Percentiles rank a stretch among this genome's conserved stretches.
Evolutionary conservation across 2,797 vertebrate species (phyloP).

Genomic region (Phrynocephalus guinanensis): DNA sequence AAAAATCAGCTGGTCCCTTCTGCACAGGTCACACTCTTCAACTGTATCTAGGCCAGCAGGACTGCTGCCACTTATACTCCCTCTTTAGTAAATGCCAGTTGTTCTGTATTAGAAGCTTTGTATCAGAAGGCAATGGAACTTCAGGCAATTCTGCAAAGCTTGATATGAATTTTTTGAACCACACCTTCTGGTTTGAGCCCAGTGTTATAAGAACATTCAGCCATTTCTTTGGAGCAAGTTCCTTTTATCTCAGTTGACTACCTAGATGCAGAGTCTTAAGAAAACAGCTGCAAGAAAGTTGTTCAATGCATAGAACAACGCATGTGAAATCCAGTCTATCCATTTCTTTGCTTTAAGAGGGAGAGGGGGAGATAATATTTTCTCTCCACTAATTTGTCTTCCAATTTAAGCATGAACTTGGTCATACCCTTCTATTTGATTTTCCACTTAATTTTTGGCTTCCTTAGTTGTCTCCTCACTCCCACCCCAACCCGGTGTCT

Average conservation of each 20-base stretch:
- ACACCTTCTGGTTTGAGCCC: not conserved
- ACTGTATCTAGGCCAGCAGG: not conserved
- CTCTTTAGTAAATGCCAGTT: no score
- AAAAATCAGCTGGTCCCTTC: no score
- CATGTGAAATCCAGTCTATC: not conserved
- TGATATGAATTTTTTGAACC: not conserved
- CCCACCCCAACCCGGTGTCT: slow-evolving; percentile 1
- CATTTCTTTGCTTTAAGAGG: not conserved
- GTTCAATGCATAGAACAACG: not conserved
- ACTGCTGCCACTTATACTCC: not conserved
- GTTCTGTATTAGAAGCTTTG: not conserved
- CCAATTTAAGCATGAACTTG: not conserved
- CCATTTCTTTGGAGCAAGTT: not conserved
- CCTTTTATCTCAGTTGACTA: not conserved
- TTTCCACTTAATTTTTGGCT: slow-evolving; percentile 23
- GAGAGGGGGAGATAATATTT: not conserved
- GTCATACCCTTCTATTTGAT: slow-evolving; percentile 5
- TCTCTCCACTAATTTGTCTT: not conserved
- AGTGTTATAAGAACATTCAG: not conserved
- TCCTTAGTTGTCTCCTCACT: not conserved
- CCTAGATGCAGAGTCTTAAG: not conserved
- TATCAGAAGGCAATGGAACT: not conserved
- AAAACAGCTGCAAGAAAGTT: not conserved
- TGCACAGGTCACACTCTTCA: not conserved
- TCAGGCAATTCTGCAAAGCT: not conserved